Evolutionary conservation across 2,113 vertebrate genomes (phyloP).

Genomic region (Sorex araneus): DNA sequence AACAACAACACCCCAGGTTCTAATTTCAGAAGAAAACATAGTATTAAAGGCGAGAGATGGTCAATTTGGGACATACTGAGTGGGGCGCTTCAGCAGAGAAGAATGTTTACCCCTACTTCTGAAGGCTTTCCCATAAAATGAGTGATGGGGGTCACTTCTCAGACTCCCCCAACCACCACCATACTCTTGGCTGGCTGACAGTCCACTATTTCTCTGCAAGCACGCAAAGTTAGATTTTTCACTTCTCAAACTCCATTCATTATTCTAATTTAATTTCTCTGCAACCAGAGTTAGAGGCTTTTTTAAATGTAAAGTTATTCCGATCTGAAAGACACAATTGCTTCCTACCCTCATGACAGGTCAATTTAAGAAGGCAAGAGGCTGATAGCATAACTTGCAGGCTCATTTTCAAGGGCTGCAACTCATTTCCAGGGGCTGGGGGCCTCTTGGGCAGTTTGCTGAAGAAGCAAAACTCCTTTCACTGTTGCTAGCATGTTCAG

Average conservation of each 20-base stretch:
- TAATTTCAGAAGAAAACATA: neutral
- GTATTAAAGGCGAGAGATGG: neutral
- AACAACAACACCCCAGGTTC: neutral
- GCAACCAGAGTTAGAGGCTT: constrained; percentile 20
- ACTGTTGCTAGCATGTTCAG: constrained; percentile 59
- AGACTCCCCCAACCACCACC: constrained; percentile 16
- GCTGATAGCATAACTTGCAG: neutral
- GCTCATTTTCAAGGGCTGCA: constrained; percentile 34
- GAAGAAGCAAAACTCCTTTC: constrained; percentile 47
- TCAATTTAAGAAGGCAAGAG: constrained; percentile 62
- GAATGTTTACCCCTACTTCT: neutral
- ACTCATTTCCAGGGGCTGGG: neutral
- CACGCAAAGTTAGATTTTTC: constrained; percentile 58
- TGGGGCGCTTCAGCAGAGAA: no score
- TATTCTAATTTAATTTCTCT: constrained; percentile 74
- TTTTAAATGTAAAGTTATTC: constrained; percentile 56
- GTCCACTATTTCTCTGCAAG: constrained; percentile 55
- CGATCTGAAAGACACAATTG: constrained; percentile 71
- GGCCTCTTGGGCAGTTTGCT: constrained; percentile 42
- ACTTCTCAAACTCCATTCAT: constrained; percentile 61
- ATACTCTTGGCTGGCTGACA: constrained; percentile 36
- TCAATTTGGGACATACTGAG: neutral
- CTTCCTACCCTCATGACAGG: constrained; percentile 61
- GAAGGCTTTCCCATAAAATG: neutral
- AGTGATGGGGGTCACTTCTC: neutral